These are phyloP conservation scores for Opisthocomus hoazin DNA, from an alignment of 2,113 vertebrate genomes.

Conservation along the genomic window DNA sequence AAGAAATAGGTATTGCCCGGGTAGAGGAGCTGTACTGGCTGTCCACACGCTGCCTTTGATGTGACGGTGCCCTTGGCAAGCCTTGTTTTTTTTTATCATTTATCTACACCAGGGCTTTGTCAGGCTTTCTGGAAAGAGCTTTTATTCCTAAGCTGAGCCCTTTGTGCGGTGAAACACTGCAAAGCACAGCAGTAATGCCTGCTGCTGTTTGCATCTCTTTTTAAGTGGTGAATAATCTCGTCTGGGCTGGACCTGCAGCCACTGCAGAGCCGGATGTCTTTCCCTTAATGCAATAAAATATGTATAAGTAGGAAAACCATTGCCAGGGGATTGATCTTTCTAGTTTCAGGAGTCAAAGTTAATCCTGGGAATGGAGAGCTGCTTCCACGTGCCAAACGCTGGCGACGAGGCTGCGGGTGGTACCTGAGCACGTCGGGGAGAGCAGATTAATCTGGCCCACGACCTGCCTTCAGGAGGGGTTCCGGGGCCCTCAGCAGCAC, in stretches of 20 bases:
- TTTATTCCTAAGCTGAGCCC: neutral
- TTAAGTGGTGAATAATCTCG: neutral
- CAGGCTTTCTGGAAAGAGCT: neutral
- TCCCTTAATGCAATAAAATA: slow-evolving; percentile 14
- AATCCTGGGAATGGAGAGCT: neutral
- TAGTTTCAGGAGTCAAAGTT: neutral
- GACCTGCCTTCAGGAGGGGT: neutral
- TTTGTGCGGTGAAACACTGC: neutral
- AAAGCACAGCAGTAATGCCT: neutral
- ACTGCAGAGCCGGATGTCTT: neutral
- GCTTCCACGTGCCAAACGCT: neutral
- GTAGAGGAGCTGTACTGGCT: neutral
- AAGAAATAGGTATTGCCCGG: neutral
- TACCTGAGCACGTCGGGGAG: neutral
- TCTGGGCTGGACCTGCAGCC: neutral
- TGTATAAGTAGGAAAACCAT: neutral
- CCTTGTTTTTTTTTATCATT: neutral
- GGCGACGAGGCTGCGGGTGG: neutral
- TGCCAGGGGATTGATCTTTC: neutral
- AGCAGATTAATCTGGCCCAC: neutral
- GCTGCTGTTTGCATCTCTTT: neutral
- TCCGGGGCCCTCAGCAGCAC: neutral
- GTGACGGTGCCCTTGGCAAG: neutral
- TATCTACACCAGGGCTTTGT: neutral
- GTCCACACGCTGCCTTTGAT: neutral